A percentile compares a stretch with the other conserved stretches of the same genome.
Conservation (phyloP, 2,113 vertebrate genomes). For the human (Homo sapiens) region GRCh38 chr2:81383001-81383500, state of each 20-base stretch:
- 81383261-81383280: background rate
- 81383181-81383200: background rate
- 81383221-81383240: background rate
- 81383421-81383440: background rate
- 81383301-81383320: background rate
- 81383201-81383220: background rate
- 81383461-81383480: background rate
- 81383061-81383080: background rate
- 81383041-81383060: background rate
- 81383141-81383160: background rate
- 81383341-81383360: background rate
- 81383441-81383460: background rate
- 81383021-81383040: background rate
- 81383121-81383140: background rate
- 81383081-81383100: background rate
- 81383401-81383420: background rate
- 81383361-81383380: background rate
- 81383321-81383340: background rate
- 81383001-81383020: background rate
- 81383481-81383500: background rate
- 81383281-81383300: background rate
- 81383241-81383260: background rate
- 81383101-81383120: background rate
- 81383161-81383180: background rate
- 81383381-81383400: background rate